Evolutionary conservation across 1,140 invertebrate species (phyloP).

Genomic region (Drosophila seguyi): DNA sequence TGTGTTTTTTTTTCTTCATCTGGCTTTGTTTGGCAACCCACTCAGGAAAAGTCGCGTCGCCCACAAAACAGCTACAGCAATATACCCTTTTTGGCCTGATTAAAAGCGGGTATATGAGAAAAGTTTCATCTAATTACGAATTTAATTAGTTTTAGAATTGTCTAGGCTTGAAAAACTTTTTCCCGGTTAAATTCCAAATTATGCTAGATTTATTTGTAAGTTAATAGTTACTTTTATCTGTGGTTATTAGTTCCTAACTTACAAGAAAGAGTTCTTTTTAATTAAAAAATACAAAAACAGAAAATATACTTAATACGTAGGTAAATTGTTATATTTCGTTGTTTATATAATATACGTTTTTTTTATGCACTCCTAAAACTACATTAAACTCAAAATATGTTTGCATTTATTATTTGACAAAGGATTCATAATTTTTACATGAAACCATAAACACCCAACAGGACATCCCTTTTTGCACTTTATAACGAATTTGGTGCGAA

Average conservation of each 20-base stretch:
- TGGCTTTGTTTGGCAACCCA: slow-evolving; percentile 65
- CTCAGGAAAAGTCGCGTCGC: slow-evolving; percentile 56
- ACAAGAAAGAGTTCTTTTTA: no score
- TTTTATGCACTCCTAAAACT: neutral
- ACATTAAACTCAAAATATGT: neutral
- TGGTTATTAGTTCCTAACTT: no score
- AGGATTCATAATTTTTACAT: neutral
- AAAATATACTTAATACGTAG: no score
- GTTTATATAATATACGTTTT: no score
- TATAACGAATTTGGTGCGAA: slow-evolving; percentile 1
- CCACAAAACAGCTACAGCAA: slow-evolving; percentile 33
- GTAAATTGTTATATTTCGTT: no score
- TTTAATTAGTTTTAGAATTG: slow-evolving; percentile 11
- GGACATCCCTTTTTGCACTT: slow-evolving; percentile 1
- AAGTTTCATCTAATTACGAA: neutral
- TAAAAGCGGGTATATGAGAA: neutral
- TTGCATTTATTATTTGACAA: neutral
- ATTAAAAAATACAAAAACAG: no score
- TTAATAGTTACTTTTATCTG: neutral
- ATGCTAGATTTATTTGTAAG: no score
- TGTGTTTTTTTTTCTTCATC: slow-evolving; percentile 21
- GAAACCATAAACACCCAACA: slow-evolving; percentile 6
- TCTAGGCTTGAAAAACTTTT: neutral
- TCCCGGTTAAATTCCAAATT: neutral
- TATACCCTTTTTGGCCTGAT: slow-evolving; percentile 2